Base-by-base conservation (phyloP, 2,888 invertebrate genomes). In the Tryphoninae sp. region DNA sequence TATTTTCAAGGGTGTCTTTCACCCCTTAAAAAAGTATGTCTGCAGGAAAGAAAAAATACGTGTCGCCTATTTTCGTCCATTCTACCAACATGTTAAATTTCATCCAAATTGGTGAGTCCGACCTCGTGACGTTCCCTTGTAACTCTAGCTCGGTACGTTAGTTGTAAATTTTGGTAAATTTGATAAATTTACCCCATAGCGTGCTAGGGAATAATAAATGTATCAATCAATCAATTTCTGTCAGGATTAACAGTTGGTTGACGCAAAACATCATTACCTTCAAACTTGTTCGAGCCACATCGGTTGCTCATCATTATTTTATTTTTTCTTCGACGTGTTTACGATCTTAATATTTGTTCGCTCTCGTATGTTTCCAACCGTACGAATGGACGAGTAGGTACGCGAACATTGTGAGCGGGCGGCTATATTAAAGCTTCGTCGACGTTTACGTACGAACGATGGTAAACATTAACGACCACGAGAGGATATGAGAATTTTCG, bases 221-320 rank as follows among this genome's bases (percentile, higher is more conserved):
- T 19, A 19, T 19, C 19, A 19, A 19, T 19, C 19, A 19, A 19
- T 19, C 19, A 19, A 19, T 19, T 59, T 61, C 67, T 55, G n/a
- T 59, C 42, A 45, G 74, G 68, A 68, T 74, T 79, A 74, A 61
- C 42, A 53, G 67, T 45, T 22, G 40, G 69, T 23, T 45, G 42
- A 74, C 49, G 45, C 51, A 62, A 74, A 74, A 73, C 68, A 74
- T 79, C 67, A 79, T 74, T 79, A 67, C 26, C 49, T 19, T 22
- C n/a, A 26, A 13, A 13, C 16, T n/a, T 11, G 16, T 51, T 22
- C 11, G 9, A 45, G 45, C 6, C 19, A 65, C 22, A 65, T 65
- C 49, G 65, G 8, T 45, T 11, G 4, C 13, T 13, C 26, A 2
- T 13, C 11, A 45, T 13, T 45, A 9, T 13, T 13, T 49, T 67